Conservation (phyloP, 2,797 vertebrate species). For the Brachymystax lenok region DNA sequence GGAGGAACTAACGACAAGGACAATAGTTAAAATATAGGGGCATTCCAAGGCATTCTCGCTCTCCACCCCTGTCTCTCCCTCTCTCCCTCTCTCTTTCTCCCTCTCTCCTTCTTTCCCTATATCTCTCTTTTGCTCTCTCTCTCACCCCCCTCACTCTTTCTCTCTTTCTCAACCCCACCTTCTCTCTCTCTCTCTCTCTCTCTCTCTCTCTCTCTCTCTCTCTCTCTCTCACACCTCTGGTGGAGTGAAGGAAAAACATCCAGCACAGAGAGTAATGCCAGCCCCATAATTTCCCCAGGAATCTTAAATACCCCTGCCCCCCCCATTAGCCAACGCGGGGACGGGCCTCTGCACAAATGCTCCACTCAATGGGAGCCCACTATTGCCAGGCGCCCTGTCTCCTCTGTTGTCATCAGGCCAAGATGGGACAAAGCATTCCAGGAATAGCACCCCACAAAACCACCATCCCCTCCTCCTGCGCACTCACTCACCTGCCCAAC, state of each 20-base stretch:
- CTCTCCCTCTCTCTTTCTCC: too few relatives aligned
- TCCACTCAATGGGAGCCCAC: constrained; percentile 49
- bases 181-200: too few relatives aligned
- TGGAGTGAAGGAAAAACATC: constrained; percentile 69
- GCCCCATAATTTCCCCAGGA: constrained; percentile 77
- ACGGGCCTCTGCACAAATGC: constrained; percentile 66
- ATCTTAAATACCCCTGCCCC: constrained; percentile 72
- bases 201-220: constrained; percentile 21
- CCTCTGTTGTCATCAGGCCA: constrained; percentile 50
- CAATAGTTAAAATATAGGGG: constrained; percentile 67
- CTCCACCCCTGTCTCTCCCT: not conserved
- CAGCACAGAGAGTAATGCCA: constrained; percentile 56
- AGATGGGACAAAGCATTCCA: constrained; percentile 68
- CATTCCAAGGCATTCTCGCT: not conserved
- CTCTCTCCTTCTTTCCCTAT: too few relatives aligned
- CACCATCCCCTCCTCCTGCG: constrained; percentile 43
- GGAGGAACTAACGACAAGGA: constrained; percentile 62
- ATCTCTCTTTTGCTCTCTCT: constrained; percentile 5
- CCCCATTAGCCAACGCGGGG: constrained; percentile 49
- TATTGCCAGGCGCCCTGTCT: constrained; percentile 45
- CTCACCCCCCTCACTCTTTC: too few relatives aligned
- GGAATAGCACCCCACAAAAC: constrained; percentile 63
- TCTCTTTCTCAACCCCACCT: too few relatives aligned
- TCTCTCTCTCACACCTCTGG: constrained; percentile 6
- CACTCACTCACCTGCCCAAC: constrained; percentile 21